These are phyloP conservation scores for Apistogramma diplotaenia DNA, from an alignment of 2,113 vertebrate genomes.

Conservation along the genomic window DNA sequence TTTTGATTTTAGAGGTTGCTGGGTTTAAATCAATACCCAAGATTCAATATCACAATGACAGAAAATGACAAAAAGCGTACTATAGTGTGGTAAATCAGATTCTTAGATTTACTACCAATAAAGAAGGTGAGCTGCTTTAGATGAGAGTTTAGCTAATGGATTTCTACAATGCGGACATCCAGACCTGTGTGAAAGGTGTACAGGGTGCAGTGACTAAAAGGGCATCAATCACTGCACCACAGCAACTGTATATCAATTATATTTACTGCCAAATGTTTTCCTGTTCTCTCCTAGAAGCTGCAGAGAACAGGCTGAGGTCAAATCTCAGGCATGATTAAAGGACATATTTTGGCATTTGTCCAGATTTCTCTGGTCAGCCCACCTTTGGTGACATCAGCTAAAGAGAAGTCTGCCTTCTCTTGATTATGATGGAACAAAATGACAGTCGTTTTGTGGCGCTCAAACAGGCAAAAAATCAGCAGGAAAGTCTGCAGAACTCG, in stretches of 20 bases:
- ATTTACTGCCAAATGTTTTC: background rate
- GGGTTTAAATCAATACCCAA: conserved; percentile 43
- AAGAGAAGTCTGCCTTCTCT: background rate
- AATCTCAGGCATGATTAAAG: background rate
- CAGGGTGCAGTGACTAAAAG: background rate
- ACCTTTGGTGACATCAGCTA: background rate
- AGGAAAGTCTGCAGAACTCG: background rate
- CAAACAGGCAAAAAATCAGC: background rate
- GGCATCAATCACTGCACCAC: conserved; percentile 1
- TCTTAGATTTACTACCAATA: conserved; percentile 12
- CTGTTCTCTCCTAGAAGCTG: rapidly evolving
- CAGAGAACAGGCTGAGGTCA: background rate
- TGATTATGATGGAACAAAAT: background rate
- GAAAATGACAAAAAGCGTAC: conserved; percentile 6
- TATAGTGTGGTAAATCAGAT: conserved; percentile 26
- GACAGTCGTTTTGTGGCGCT: background rate
- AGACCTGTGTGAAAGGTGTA: background rate
- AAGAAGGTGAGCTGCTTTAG: conserved; percentile 43
- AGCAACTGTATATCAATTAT: background rate
- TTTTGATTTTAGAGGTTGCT: conserved; percentile 12
- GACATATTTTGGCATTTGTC: background rate
- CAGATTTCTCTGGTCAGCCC: background rate
- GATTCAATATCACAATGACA: conserved; percentile 42
- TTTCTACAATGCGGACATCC: conserved; percentile 45
- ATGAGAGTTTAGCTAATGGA: conserved; percentile 33